These are phyloP conservation scores for Cetonia aurata DNA, from an alignment of 2,888 invertebrate genomes.

Conservation along the genomic window DNA sequence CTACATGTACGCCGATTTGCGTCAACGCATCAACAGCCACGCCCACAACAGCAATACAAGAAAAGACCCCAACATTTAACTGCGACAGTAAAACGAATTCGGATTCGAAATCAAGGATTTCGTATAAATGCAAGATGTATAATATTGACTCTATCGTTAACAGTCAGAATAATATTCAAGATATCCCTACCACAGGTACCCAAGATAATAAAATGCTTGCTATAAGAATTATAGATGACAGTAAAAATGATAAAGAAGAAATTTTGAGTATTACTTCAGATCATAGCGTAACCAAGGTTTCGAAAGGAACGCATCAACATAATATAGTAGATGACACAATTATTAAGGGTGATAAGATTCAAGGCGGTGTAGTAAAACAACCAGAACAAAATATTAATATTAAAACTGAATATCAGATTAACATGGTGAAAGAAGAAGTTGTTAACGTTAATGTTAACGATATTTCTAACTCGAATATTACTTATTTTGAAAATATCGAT, in stretches of 20 bases:
- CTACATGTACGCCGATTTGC: slow-evolving; percentile 11
- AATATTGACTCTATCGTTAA: slow-evolving; percentile 51
- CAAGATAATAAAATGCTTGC: background rate
- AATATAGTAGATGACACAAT: background rate
- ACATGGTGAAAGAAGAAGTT: slow-evolving; percentile 1
- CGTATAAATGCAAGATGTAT: slow-evolving; percentile 50
- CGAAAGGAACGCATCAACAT: background rate
- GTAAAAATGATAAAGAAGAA: background rate
- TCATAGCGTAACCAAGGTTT: background rate
- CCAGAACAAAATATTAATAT: slow-evolving; percentile 1
- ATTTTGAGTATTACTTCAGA: background rate
- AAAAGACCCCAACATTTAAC: background rate
- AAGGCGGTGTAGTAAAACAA: slow-evolving; percentile 11
- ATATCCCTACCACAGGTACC: background rate
- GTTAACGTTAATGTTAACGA: slow-evolving; percentile 8
- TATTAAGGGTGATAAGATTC: background rate
- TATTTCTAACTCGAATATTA: slow-evolving; percentile 26
- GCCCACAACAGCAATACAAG: slow-evolving; percentile 26
- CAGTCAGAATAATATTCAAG: slow-evolving; percentile 5
- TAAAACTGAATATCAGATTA: background rate
- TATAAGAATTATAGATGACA: background rate
- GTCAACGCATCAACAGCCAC: slow-evolving; percentile 63
- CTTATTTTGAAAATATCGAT: background rate
- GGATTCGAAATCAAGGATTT: slow-evolving; percentile 37
- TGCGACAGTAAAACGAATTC: slow-evolving; percentile 8